phyloP scores from a whole-genome alignment of 2,888 invertebrate species.

The Flexamia atlantica region DNA sequence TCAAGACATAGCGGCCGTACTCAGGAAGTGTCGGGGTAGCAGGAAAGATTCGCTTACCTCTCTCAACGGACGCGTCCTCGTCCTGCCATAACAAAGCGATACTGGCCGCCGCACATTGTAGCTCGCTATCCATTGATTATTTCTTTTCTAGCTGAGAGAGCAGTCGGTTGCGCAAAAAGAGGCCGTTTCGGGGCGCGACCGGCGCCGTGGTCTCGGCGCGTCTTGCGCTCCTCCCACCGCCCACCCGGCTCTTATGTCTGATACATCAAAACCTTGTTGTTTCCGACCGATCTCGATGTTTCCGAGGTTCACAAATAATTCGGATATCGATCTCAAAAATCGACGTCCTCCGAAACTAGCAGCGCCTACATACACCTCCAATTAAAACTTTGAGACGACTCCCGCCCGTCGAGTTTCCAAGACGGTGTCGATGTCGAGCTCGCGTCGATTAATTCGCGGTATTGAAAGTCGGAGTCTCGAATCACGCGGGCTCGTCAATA shows the following conservation, averaged over 20 bases:
- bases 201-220: constrained; percentile 74
- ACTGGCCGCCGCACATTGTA: constrained; percentile 62
- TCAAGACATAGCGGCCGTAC: constrained; percentile 47
- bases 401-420: neutral
- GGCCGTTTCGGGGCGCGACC: constrained; percentile 65
- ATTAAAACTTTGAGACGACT: neutral
- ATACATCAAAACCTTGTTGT: constrained; percentile 64
- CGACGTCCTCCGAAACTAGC: constrained; percentile 65
- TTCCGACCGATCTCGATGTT: constrained; percentile 59
- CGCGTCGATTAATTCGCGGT: constrained; percentile 1
- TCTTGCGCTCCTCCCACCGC: constrained; percentile 67
- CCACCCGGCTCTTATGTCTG: constrained; percentile 62
- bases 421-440: neutral
- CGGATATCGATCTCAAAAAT: constrained; percentile 57
- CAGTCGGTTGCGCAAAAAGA: constrained; percentile 67
- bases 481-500: constrained; percentile 27
- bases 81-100: constrained; percentile 64
- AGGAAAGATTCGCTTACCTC: constrained; percentile 43
- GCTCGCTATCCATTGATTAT: constrained; percentile 67
- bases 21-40: constrained; percentile 22
- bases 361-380: neutral
- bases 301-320: constrained; percentile 64
- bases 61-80: constrained; percentile 21
- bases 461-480: constrained; percentile 14
- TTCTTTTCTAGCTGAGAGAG: constrained; percentile 67